Evolutionary conservation across 1,140 invertebrate species (phyloP), one percentile per base, ranked within the genome.

Genomic region (Trachymyrmex septentrionalis): DNA sequence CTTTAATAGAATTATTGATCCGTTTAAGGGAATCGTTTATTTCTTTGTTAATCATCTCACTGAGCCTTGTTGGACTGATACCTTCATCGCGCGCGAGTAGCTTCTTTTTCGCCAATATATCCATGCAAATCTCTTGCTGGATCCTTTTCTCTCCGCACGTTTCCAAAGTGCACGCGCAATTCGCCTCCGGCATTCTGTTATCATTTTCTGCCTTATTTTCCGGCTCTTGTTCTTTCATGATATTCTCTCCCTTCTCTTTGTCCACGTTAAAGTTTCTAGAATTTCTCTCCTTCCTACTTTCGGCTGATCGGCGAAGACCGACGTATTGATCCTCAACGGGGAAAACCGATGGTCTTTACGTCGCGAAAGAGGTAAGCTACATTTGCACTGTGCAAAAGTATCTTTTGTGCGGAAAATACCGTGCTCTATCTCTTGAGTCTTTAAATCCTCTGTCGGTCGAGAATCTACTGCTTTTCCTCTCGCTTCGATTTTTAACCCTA

Each of bases 1-100:
- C 91, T 63, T 92, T 92, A 14, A 91, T 88, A 27, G 91, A 92
- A 48, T 72, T 88, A 61, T 92, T 91, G 12, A 64, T 77, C 57
- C 38, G 21, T 64, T 64, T 77, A 34, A 77, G n/a, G 24, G 57
- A 78, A 78, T 66, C 27, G 7, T 78, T 78, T 78, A 78, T 78
- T 24, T 78, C 38, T 78, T 72, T 81, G 16, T 72, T 71, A 12
- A 92, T 91, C 24, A 92, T 86, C 59, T 90, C 88, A 10, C 48
- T 92, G n/a, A 92, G 48, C 50, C 88, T 89, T 0, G 50, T 34
- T 3, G 24, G 53, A 48, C 16, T 66, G 10, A 80, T 66, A n/a
- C 50, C 59, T 24, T 66, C 24, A 1, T 64, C 14, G 77, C 16
- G 14, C 55, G 19, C n/a, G 9, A 38, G 7, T 12, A 59, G 2